Evolutionary conservation across 2,888 invertebrate genomes (phyloP).

Genomic region (Dynastes tityus): DNA sequence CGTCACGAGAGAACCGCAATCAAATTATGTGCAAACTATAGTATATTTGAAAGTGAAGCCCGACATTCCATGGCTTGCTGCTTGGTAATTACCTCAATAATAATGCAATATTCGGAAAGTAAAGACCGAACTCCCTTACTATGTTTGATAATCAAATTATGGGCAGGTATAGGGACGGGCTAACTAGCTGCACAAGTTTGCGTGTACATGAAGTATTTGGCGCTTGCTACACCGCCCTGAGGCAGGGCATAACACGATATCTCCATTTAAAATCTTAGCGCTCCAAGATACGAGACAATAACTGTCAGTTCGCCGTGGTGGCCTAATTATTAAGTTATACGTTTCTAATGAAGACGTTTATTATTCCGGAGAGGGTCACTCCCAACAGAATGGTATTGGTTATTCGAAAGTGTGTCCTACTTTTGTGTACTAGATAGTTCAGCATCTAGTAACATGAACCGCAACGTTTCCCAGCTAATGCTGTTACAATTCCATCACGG

Average conservation of each 20-base stretch:
- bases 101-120: constrained; percentile 18
- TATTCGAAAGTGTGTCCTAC: not conserved
- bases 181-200: constrained; percentile 12
- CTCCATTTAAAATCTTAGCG: constrained; percentile 9
- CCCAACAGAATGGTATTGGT: not conserved
- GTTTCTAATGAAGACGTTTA: constrained; percentile 16
- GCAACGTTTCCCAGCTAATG: not conserved
- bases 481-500: too few species aligned
- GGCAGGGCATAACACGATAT: constrained; percentile 23
- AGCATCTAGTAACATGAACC: not conserved
- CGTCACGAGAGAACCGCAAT: not conserved
- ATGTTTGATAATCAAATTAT: constrained; percentile 15
- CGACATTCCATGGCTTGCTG: not conserved
- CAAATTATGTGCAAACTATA: constrained; percentile 1
- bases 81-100: constrained; percentile 8
- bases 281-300: constrained; percentile 8
- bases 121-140: not conserved
- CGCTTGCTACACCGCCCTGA: not conserved
- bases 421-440: not conserved
- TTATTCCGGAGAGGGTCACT: not conserved
- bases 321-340: constrained; percentile 25
- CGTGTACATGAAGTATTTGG: constrained; percentile 13
- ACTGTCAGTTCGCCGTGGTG: constrained; percentile 17
- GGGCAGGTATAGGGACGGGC: not conserved
- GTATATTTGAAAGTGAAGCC: not conserved